Conservation (phyloP, 2,888 invertebrate genomes). For the Colostygia pectinataria region DNA sequence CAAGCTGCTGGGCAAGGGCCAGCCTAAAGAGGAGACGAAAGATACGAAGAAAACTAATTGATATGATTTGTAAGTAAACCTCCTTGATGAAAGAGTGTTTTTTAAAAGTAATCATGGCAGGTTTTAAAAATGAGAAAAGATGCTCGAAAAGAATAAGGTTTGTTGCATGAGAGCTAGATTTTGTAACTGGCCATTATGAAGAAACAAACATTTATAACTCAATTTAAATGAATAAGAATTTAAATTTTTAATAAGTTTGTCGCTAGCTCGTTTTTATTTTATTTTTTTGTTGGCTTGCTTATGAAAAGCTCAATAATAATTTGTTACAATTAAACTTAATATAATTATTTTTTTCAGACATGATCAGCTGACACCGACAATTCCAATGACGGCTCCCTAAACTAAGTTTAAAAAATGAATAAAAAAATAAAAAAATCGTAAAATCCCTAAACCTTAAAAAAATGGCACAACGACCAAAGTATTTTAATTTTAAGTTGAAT, state of each 20-base stretch:
- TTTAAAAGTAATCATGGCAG: no score
- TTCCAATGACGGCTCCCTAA: conserved; percentile 57
- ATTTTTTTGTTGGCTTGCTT: no score
- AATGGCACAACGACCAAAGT: conserved; percentile 83
- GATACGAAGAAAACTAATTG: conserved; percentile 93
- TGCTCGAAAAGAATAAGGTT: no score
- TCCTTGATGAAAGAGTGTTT: background rate
- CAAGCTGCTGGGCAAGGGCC: conserved; percentile 92
- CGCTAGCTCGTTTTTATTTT: background rate
- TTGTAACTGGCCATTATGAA: no score
- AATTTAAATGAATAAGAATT: no score
- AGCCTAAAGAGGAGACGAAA: conserved; percentile 91
- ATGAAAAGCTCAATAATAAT: no score
- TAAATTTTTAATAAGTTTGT: background rate
- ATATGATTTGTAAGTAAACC: conserved; percentile 28
- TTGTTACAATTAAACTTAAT: no score
- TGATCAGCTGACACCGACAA: conserved; percentile 78
- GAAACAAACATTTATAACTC: no score
- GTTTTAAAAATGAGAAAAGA: no score
- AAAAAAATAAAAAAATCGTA: conserved; percentile 66
- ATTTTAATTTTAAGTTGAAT: conserved; percentile 59
- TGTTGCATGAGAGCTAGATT: no score
- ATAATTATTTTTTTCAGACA: conserved; percentile 18
- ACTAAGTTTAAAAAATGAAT: conserved; percentile 47
- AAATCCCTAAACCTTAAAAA: conserved; percentile 73